A percentile compares a stretch with the other conserved stretches of the same genome.
Evolutionary conservation across 2,888 invertebrate genomes (phyloP).

Genomic region (Crioceris asparagi): DNA sequence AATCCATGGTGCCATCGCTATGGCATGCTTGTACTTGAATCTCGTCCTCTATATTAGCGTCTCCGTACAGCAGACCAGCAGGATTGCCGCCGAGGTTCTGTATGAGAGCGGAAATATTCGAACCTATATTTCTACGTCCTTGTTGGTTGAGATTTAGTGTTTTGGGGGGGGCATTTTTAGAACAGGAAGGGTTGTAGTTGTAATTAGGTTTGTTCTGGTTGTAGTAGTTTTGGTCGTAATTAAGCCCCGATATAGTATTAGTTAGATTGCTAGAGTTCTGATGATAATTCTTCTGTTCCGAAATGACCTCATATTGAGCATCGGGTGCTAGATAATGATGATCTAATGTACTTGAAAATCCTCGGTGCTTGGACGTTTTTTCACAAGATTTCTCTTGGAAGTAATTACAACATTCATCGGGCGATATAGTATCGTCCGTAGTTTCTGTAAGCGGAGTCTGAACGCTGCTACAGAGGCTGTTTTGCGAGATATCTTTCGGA

Average conservation of each 20-base stretch:
- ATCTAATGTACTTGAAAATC: constrained; percentile 15
- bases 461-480: constrained; percentile 34
- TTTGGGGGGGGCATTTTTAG: constrained; percentile 33
- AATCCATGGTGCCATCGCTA: constrained; percentile 49
- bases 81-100: constrained; percentile 40
- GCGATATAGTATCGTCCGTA: constrained; percentile 35
- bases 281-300: constrained; percentile 35
- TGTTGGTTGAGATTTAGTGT: constrained; percentile 24
- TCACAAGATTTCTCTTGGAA: constrained; percentile 28
- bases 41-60: constrained; percentile 32
- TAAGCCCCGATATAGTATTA: constrained; percentile 36
- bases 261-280: constrained; percentile 32
- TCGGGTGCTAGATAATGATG: constrained; percentile 43
- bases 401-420: constrained; percentile 33
- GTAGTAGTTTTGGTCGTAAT: constrained; percentile 34
- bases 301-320: constrained; percentile 52
- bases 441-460: constrained; percentile 38
- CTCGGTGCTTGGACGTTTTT: constrained; percentile 21
- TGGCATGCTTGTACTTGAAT: constrained; percentile 34
- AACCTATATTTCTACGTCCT: constrained; percentile 33
- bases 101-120: constrained; percentile 40
- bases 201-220: constrained; percentile 25
- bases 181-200: constrained; percentile 23
- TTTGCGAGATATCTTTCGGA: constrained; percentile 34
- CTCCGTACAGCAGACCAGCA: constrained; percentile 37